Base-by-base conservation (phyloP, 1,140 invertebrate genomes). In the Lasioglossum baleicum region DNA sequence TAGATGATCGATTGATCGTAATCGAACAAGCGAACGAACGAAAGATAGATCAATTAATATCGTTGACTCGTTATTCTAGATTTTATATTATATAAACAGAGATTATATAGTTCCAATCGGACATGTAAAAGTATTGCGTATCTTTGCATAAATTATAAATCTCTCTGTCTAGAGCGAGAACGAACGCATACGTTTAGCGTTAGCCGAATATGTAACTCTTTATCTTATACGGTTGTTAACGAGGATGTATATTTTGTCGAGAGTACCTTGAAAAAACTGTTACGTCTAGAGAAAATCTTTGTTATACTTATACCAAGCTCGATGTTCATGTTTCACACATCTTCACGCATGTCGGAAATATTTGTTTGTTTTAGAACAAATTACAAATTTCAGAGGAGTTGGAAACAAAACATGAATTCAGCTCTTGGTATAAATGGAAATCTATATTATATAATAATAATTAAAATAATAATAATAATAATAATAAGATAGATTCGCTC, bases 231-330 rank as follows among this genome's bases (percentile, higher is more conserved):
- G 67, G 63, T 82, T 85, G 75, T 84, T 85, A 51, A 61, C n/a
- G 44, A 60, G 79, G 75, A 77, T 78, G 71, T 70, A 83, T 86
- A 86, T 81, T 72, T 83, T 85, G 65, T 83, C 76, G 22, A 70
- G 22, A 56, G 61, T 63, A 84, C 67, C 63, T 74, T 71, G 20
- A 48, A 83, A 85, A 48, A 83, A 85, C 22, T 78, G 69, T 84
- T 86, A 85, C 58, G 64, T 69, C 48, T 73, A 63, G 58, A 75
- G 60, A 56, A 65, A 67, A 61, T 76, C 53, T 74, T 61, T 71
- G 70, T 82, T 78, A 78, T 48, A 61, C 35, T 56, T 64, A 26
- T 68, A 26, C 56, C 71, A 75, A 85, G 74, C 69, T 76, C 80
- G 84, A 68, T 48, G 35, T 83, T 75, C 66, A 73, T 78, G 60